phyloP scores from a whole-genome alignment of 2,888 invertebrate genomes.

The Archips xylosteana region DNA sequence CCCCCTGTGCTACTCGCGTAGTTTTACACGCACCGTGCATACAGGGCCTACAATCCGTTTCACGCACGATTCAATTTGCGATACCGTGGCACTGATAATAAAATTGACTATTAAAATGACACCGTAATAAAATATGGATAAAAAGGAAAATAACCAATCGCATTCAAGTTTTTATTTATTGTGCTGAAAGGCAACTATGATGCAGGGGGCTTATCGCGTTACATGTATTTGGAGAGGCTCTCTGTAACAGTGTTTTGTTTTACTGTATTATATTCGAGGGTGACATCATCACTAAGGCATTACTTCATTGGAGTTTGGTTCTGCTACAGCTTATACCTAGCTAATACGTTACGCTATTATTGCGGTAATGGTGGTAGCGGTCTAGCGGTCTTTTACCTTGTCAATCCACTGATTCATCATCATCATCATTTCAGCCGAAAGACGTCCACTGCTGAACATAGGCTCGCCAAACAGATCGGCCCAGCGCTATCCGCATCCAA shows the following conservation, averaged over 20 bases:
- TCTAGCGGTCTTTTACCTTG: too few relatives aligned
- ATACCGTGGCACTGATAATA: constrained; percentile 31
- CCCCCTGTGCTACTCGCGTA: neutral
- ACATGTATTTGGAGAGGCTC: neutral
- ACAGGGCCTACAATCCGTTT: neutral
- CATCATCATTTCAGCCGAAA: too few relatives aligned
- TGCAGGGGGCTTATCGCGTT: neutral
- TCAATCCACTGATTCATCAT: too few relatives aligned
- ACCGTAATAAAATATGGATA: constrained; percentile 35
- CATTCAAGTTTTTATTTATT: constrained; percentile 2
- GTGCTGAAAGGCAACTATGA: neutral
- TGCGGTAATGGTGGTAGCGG: too few relatives aligned
- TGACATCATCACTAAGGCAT: too few relatives aligned
- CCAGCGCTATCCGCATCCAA: too few relatives aligned
- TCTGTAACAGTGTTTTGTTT: neutral
- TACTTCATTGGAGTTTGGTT: too few relatives aligned
- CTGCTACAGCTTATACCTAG: too few relatives aligned
- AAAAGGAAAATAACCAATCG: neutral
- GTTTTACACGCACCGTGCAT: neutral
- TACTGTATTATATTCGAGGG: too few relatives aligned
- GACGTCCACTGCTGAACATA: too few relatives aligned
- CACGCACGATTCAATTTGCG: constrained; percentile 37
- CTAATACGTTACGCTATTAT: too few relatives aligned
- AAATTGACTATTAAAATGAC: constrained; percentile 35
- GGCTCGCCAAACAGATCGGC: too few relatives aligned